Evolutionary conservation across 2,113 vertebrate species (phyloP).

Genomic region (Alaudala cheleensis): DNA sequence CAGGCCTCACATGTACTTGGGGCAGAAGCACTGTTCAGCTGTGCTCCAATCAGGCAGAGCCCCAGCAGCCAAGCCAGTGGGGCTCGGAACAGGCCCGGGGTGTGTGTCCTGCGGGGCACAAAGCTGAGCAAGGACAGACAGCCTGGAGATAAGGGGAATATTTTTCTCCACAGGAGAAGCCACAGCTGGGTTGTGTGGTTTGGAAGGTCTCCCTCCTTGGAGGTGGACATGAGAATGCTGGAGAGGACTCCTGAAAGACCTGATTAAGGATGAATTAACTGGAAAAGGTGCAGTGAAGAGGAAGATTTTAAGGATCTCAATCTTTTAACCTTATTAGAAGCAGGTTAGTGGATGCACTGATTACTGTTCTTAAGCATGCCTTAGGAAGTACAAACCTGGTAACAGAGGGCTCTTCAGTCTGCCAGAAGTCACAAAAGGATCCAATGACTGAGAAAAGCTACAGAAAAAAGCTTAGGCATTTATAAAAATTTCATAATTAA

Average conservation of each 20-base stretch:
- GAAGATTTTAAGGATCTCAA: not conserved
- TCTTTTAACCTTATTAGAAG: not conserved
- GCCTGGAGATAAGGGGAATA: not conserved
- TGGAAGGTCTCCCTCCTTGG: not conserved
- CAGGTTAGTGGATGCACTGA: not conserved
- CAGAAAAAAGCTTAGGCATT: not conserved
- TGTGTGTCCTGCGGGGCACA: not conserved
- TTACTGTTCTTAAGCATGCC: not conserved
- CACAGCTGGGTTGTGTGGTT: too few species aligned
- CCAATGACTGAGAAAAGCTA: not conserved
- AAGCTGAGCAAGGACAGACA: not conserved
- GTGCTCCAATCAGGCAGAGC: not conserved
- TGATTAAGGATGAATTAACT: not conserved
- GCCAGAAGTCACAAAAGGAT: not conserved
- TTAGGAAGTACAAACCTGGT: not conserved
- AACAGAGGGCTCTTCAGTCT: not conserved
- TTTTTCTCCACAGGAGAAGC: not conserved
- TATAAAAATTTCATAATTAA: not conserved
- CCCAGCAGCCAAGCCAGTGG: fast-evolving
- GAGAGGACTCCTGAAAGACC: not conserved
- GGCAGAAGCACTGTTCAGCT: not conserved
- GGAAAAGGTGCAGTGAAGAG: not conserved
- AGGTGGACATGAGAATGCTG: not conserved
- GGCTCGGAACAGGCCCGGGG: not conserved
- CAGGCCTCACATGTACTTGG: fast-evolving